These are phyloP conservation scores for Cyprinodon variegatus DNA, from an alignment of 2,113 vertebrate species.

Conservation along the genomic window DNA sequence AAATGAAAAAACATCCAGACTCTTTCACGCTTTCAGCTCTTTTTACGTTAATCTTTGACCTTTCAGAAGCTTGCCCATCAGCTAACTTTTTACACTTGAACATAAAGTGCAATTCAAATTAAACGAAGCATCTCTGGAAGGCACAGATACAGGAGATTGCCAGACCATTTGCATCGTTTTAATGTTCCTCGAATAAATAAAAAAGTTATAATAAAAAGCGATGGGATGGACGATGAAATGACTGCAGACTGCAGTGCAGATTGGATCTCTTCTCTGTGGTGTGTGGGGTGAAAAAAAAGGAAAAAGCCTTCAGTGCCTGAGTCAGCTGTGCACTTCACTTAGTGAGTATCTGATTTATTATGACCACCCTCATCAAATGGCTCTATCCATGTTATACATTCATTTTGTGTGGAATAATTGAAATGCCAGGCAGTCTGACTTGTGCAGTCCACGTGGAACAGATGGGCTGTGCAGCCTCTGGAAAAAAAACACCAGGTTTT, in stretches of 20 bases:
- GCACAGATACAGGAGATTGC: neutral
- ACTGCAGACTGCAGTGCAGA: constrained; percentile 18
- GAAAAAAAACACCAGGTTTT: constrained; percentile 9
- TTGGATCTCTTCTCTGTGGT: constrained; percentile 25
- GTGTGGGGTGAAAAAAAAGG: neutral
- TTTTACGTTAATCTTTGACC: constrained; percentile 5
- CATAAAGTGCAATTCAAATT: constrained; percentile 2
- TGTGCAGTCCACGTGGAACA: constrained; percentile 23
- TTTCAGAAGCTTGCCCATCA: neutral
- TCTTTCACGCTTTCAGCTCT: neutral
- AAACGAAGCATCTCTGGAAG: neutral
- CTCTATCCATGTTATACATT: constrained; percentile 50
- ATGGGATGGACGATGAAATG: constrained; percentile 11
- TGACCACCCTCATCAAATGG: constrained; percentile 49
- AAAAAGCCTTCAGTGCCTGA: constrained; percentile 19
- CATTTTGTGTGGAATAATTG: constrained; percentile 63
- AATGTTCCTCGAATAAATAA: constrained; percentile 10
- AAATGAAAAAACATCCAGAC: neutral
- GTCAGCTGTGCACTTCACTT: constrained; percentile 59
- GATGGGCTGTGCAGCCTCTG: constrained; percentile 1
- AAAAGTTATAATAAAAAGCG: constrained; percentile 5
- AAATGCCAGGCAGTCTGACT: constrained; percentile 64
- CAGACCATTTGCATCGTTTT: neutral
- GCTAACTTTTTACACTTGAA: constrained; percentile 14
- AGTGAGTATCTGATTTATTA: constrained; percentile 56